Evolutionary conservation across 2,113 vertebrate species (phyloP).

Genomic region (Elachura formosa): DNA sequence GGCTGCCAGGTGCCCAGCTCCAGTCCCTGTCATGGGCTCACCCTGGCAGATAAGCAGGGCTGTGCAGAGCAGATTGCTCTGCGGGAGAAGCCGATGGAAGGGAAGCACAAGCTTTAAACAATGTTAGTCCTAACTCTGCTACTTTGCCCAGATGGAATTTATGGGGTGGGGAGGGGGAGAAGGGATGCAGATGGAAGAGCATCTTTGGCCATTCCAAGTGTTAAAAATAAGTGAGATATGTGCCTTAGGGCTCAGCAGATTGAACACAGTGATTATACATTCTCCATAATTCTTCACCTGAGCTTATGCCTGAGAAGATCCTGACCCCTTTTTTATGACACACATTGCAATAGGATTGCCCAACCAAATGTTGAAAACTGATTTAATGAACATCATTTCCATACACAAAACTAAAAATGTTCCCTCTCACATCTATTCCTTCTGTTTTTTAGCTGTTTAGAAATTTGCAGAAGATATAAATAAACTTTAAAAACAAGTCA

Average conservation of each 20-base stretch:
- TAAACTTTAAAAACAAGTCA: neutral
- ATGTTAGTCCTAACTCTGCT: neutral
- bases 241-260: slow-evolving; percentile 55
- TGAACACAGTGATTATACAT: slow-evolving; percentile 24
- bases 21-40: fast-evolving
- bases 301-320: neutral
- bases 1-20: fast-evolving
- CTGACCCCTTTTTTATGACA: slow-evolving; percentile 7
- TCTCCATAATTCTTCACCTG: slow-evolving; percentile 34
- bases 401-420: neutral
- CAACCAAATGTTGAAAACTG: slow-evolving; percentile 20
- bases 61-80: neutral
- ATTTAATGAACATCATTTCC: neutral
- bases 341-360: neutral
- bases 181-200: slow-evolving; percentile 50
- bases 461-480: neutral
- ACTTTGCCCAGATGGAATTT: slow-evolving; percentile 48
- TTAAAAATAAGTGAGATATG: slow-evolving; percentile 54
- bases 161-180: slow-evolving; percentile 1
- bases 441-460: neutral
- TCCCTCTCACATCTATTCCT: neutral
- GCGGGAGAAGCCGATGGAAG: fast-evolving
- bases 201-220: slow-evolving; percentile 41
- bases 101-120: neutral
- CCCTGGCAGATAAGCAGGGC: neutral